A percentile compares a stretch with the other conserved stretches of the same genome.
Evolutionary conservation across 2,888 invertebrate species (phyloP).

Genomic region (Phoenoteleia sp.): DNA sequence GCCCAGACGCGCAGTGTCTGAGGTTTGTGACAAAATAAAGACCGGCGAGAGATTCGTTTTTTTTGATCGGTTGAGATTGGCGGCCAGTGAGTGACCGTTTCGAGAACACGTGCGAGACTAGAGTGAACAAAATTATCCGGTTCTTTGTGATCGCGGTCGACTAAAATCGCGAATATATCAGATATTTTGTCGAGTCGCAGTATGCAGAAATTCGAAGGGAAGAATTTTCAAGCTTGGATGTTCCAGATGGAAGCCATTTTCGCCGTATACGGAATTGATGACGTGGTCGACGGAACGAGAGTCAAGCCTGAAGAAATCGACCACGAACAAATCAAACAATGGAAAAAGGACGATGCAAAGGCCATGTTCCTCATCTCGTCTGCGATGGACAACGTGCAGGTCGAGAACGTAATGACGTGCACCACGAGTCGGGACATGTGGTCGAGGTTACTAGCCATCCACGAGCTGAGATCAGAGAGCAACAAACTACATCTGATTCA

Average conservation of each 20-base stretch:
- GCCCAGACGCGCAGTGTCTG: no score
- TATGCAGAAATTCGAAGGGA: not conserved
- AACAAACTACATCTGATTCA: constrained; percentile 67
- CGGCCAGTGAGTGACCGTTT: no score
- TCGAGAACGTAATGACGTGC: constrained; percentile 66
- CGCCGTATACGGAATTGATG: constrained; percentile 32
- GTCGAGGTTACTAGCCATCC: constrained; percentile 54
- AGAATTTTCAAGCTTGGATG: constrained; percentile 63
- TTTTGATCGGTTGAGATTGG: no score
- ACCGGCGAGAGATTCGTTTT: no score
- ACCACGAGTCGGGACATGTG: constrained; percentile 66
- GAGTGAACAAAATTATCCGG: no score
- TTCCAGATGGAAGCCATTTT: constrained; percentile 53
- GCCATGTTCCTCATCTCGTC: constrained; percentile 70
- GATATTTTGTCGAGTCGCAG: no score
- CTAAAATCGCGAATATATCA: no score
- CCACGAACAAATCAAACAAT: constrained; percentile 20
- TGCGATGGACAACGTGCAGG: constrained; percentile 56
- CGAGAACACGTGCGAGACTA: no score
- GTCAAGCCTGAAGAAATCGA: constrained; percentile 6
- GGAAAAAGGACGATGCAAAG: constrained; percentile 69
- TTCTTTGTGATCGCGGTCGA: no score
- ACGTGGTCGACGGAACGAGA: constrained; percentile 47
- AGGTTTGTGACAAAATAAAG: no score
- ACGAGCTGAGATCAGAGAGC: constrained; percentile 70